phyloP scores from a whole-genome alignment of 2,797 vertebrate species.

The Babyrousa celebensis region DNA sequence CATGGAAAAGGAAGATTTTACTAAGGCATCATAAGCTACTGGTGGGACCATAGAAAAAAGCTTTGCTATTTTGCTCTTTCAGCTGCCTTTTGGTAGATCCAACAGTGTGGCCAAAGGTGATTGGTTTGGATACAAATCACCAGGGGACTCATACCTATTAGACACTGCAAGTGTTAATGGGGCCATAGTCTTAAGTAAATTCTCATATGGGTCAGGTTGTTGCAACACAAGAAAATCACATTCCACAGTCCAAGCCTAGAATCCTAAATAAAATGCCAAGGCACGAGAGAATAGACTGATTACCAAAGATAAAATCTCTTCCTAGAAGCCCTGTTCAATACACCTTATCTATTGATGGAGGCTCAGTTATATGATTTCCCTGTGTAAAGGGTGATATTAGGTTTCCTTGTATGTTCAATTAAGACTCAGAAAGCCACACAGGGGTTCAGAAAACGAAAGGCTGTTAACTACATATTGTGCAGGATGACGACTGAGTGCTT shows the following conservation, averaged over 20 bases:
- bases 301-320: not conserved
- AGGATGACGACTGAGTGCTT: not conserved
- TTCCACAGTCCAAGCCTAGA: not conserved
- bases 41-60: not conserved
- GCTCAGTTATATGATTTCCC: not conserved
- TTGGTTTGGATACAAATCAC: not conserved
- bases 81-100: not conserved
- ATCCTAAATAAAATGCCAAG: constrained; percentile 52
- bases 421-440: constrained; percentile 12
- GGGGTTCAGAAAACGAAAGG: not conserved
- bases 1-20: not conserved
- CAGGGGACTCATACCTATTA: not conserved
- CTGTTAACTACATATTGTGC: not conserved
- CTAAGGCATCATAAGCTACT: not conserved
- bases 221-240: not conserved
- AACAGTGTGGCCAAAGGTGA: not conserved
- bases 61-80: constrained; percentile 13
- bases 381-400: not conserved
- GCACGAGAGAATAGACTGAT: constrained; percentile 41
- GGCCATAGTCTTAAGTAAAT: not conserved
- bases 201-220: not conserved
- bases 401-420: constrained; percentile 13
- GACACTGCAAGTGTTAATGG: not conserved
- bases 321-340: not conserved
- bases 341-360: not conserved